Percentiles rank a stretch among this genome's conserved stretches.
Conservation (phyloP, 2,113 vertebrate species). For the Taurulus bubalis region DNA sequence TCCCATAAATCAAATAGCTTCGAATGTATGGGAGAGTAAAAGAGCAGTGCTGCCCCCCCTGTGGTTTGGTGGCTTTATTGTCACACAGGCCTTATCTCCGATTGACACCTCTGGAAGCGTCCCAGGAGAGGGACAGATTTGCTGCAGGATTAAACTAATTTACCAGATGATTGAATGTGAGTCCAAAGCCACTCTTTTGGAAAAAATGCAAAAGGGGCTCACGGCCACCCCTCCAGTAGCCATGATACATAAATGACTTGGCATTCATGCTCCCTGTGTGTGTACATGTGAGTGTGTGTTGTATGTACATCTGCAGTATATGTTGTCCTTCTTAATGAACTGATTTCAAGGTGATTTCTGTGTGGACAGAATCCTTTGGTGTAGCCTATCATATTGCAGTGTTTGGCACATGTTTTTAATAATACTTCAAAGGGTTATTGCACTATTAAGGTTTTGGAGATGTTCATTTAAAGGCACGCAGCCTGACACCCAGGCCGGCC, state of each 20-base stretch:
- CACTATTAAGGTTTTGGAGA: conserved; percentile 47
- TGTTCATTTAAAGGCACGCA: conserved; percentile 53
- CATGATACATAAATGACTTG: conserved; percentile 72
- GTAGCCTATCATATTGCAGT: conserved; percentile 1
- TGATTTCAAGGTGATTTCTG: conserved; percentile 17
- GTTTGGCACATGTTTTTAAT: conserved; percentile 14
- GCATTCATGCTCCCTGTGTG: conserved; percentile 44
- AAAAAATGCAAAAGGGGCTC: conserved; percentile 74
- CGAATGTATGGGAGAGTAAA: conserved; percentile 64
- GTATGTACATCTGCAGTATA: conserved; percentile 4
- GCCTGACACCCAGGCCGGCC: conserved; percentile 58
- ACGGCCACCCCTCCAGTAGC: conserved; percentile 53
- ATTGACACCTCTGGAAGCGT: conserved; percentile 83
- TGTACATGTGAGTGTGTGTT: conserved; percentile 12
- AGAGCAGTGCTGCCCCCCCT: conserved; percentile 32
- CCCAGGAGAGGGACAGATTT: conserved; percentile 81
- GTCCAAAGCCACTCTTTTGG: conserved; percentile 81
- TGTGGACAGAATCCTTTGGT: not conserved
- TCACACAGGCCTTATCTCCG: conserved; percentile 80
- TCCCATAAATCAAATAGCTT: conserved; percentile 69
- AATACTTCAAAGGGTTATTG: conserved; percentile 25
- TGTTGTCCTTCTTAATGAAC: not conserved
- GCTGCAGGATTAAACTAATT: conserved; percentile 83
- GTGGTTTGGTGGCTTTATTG: conserved; percentile 76
- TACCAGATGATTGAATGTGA: conserved; percentile 81